Evolutionary conservation across 2,113 vertebrate genomes (phyloP), one percentile per base, ranked within the genome.

Genomic region (Chloebia gouldiae): DNA sequence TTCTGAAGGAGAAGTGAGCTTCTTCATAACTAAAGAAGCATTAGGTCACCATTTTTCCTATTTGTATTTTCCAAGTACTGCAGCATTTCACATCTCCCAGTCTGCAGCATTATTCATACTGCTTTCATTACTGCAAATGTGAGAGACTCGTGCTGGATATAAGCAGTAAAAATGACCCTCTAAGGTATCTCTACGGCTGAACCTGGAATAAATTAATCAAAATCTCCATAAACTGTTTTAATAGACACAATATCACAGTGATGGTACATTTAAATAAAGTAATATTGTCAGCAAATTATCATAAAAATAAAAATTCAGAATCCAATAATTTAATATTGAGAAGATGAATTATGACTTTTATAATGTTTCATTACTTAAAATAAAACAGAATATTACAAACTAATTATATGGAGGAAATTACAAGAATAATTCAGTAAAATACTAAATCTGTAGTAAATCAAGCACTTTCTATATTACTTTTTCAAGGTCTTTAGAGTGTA

Each of bases 161-260:
- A 61, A 70, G 75, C 54, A 69, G 68, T 65, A 91, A 95, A 94
- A 88, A 61, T 47, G 31, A 73, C 50, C 56, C 89, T 94, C 92
- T 28, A 80, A 94, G 66, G 54, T 88, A 92, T 70, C 63, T 49
- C 13, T 84, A 72, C 31, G 61, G 51, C 88, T 85, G 71, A 93
- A 90, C 40, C n/a, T 63, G 56, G 95, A 95, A 91, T 63, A 91
- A 95, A 86, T 88, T 80, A 81, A 75, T 90, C 59, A 87, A 95
- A 95, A 86, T 44, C 63, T 83, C 76, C 21, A 77, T 89, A 80
- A 96, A 79, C 31, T 3, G 2, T 85, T 94, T 93, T 90, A 95
- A 80, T 87, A 53, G 28, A 56, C 13, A 68, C 39, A 63, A 54
- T 80, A 91, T 75, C 75, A 35, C 24, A 81, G 35, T 60, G 80